Percentiles rank a stretch among this genome's conserved stretches.
Conservation (phyloP, 1,140 invertebrate species). For the Neodiprion fabricii region DNA sequence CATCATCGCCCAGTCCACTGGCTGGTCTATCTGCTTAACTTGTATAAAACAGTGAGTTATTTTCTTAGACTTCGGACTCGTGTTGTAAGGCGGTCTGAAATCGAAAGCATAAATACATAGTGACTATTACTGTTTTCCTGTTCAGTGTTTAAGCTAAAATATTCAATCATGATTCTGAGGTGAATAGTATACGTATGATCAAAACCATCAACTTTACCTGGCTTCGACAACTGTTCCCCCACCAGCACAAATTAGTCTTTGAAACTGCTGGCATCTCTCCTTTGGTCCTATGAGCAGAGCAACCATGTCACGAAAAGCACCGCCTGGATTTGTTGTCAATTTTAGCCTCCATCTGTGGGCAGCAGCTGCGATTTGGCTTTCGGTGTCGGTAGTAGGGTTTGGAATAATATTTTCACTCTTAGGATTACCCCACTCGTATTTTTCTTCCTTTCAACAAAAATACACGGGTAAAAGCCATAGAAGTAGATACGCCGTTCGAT, state of each 20-base stretch:
- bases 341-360: constrained; percentile 71
- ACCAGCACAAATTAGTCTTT: constrained; percentile 75
- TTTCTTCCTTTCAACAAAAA: constrained; percentile 69
- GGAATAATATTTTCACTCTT: constrained; percentile 61
- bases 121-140: constrained; percentile 19
- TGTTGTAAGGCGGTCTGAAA: constrained; percentile 53
- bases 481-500: no score
- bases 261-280: constrained; percentile 69
- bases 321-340: constrained; percentile 51
- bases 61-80: constrained; percentile 45
- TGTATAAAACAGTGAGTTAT: constrained; percentile 68
- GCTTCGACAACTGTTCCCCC: constrained; percentile 71
- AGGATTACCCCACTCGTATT: constrained; percentile 80
- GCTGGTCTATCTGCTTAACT: constrained; percentile 56
- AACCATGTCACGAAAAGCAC: constrained; percentile 72
- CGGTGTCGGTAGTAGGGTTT: constrained; percentile 50
- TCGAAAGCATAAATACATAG: background rate
- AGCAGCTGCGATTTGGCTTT: constrained; percentile 63
- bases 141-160: constrained; percentile 41
- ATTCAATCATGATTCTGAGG: background rate
- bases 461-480: constrained; percentile 15
- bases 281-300: constrained; percentile 74
- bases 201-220: constrained; percentile 45
- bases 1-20: constrained; percentile 62
- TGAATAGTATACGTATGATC: no score